These are phyloP conservation scores for Corythaixoides concolor DNA, from an alignment of 2,113 vertebrate species.

Conservation along the genomic window DNA sequence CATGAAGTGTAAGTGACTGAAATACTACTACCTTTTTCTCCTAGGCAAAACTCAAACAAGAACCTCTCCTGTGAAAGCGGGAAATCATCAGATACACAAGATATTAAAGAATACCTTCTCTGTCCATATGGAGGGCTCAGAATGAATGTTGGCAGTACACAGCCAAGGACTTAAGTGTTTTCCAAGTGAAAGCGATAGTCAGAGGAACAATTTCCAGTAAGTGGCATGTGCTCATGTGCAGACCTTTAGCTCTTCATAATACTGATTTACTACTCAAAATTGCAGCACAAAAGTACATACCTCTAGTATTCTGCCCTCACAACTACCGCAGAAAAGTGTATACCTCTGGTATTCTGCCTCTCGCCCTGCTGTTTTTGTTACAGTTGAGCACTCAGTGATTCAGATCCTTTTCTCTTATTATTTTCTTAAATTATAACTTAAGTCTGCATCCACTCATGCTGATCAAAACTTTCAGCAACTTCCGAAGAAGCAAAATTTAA, in stretches of 20 bases:
- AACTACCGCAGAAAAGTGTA: background rate
- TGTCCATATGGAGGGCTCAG: conserved; percentile 1
- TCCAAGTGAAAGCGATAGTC: conserved; percentile 30
- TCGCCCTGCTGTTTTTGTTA: background rate
- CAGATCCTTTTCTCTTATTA: background rate
- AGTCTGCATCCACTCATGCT: background rate
- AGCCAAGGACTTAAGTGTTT: background rate
- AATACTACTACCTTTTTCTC: background rate
- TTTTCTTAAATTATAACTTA: background rate
- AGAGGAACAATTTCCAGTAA: background rate
- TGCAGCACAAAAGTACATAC: background rate
- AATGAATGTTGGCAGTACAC: background rate
- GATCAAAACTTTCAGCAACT: background rate
- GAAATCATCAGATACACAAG: background rate
- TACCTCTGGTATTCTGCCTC: background rate
- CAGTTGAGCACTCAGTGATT: background rate
- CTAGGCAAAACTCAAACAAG: background rate
- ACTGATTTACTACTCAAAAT: background rate
- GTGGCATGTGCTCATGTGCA: background rate
- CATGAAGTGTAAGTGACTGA: background rate
- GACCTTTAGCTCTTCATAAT: background rate
- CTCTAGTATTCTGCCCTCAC: background rate
- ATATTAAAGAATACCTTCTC: conserved; percentile 27
- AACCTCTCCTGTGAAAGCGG: background rate
- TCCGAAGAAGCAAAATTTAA: background rate